A percentile compares a stretch with the other conserved stretches of the same genome.
Conservation (phyloP, 2,888 invertebrate species). For the Entomobrya proxima region DNA sequence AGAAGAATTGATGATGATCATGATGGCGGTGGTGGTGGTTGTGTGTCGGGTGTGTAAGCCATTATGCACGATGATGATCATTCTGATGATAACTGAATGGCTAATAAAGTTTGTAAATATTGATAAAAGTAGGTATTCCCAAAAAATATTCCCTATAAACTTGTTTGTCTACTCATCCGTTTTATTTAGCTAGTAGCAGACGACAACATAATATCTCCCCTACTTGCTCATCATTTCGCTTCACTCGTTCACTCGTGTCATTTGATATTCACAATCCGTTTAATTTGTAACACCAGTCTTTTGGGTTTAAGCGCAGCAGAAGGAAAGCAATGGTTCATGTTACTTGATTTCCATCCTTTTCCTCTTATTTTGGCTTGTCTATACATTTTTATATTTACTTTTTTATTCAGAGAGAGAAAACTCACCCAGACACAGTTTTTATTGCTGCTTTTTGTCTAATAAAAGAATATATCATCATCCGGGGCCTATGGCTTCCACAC, state of each 20-base stretch:
- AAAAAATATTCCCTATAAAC: background rate
- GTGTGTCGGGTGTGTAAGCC: background rate
- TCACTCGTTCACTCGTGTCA: slow-evolving; percentile 18
- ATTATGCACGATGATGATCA: background rate
- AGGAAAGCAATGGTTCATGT: background rate
- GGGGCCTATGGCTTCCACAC: background rate
- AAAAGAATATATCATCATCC: background rate
- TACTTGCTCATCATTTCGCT: background rate
- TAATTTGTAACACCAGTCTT: background rate
- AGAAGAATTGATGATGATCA: background rate
- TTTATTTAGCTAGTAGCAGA: background rate
- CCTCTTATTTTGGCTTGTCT: background rate
- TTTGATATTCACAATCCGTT: slow-evolving; percentile 18
- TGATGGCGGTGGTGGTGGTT: background rate
- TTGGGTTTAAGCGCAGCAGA: background rate
- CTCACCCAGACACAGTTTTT: background rate
- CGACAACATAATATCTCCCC: background rate
- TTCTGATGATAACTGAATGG: background rate
- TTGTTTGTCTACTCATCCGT: background rate
- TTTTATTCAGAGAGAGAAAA: background rate
- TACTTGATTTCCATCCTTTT: background rate
- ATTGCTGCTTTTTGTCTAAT: background rate
- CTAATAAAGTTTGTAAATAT: slow-evolving; percentile 47
- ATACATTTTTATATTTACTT: background rate
- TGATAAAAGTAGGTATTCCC: slow-evolving; percentile 35